phyloP scores from a whole-genome alignment of 1,140 invertebrate species.

The Cyrtorhinus lividipennis region DNA sequence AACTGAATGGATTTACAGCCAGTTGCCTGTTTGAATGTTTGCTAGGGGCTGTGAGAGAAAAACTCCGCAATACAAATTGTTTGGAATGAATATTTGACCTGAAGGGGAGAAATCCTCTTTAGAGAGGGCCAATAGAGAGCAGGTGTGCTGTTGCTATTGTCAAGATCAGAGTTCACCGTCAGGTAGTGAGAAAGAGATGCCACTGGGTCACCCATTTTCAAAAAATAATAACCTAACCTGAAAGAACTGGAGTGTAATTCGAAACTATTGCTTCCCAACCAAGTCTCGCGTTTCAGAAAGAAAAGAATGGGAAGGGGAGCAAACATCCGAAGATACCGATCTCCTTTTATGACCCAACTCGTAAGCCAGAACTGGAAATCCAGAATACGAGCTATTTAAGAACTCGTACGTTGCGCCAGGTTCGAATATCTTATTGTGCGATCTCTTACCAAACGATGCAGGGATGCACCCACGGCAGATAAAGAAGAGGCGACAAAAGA shows the following conservation, averaged over 20 bases:
- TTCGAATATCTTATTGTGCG: not conserved
- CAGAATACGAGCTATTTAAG: constrained; percentile 1
- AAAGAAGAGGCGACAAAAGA: too few relatives aligned
- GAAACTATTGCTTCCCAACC: not conserved
- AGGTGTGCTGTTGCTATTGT: not conserved
- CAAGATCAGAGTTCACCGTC: not conserved
- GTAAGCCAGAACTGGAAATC: not conserved
- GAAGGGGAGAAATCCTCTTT: not conserved
- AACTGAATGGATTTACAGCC: too few relatives aligned
- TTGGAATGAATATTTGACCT: not conserved
- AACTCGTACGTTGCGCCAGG: not conserved
- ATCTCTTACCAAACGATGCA: too few relatives aligned
- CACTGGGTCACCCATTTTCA: constrained; percentile 6
- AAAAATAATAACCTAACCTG: not conserved
- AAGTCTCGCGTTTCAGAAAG: not conserved
- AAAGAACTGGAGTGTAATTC: not conserved
- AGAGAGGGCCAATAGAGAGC: not conserved
- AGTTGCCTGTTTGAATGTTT: too few relatives aligned
- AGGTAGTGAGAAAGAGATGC: not conserved
- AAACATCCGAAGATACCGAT: constrained; percentile 1
- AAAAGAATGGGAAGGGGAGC: constrained; percentile 2
- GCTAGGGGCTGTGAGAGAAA: not conserved
- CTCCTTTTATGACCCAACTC: constrained; percentile 2
- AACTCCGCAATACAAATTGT: not conserved
- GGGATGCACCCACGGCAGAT: too few relatives aligned